A percentile compares a stretch with the other conserved stretches of the same genome.
phyloP scores from a whole-genome alignment of 2,888 invertebrate species.

The Catocala fraxini region DNA sequence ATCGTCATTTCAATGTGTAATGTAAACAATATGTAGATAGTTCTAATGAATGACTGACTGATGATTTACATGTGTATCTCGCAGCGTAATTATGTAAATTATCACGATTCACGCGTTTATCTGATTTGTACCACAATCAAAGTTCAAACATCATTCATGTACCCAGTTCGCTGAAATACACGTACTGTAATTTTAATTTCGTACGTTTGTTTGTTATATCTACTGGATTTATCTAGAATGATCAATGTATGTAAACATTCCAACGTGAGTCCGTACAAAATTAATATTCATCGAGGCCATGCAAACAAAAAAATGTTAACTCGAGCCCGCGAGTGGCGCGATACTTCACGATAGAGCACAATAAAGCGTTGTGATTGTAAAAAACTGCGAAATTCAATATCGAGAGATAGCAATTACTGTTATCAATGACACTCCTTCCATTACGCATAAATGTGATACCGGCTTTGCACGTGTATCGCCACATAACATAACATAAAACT shows the following conservation, averaged over 20 bases:
- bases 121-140: constrained; percentile 5
- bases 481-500: no score
- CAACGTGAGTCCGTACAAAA: background rate
- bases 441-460: background rate
- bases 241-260: background rate
- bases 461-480: constrained; percentile 4
- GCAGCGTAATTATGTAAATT: background rate
- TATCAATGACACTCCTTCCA: background rate
- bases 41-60: constrained; percentile 30
- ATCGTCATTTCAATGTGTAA: constrained; percentile 30
- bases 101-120: constrained; percentile 7
- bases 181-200: no score
- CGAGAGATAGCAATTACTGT: background rate
- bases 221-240: background rate
- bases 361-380: constrained; percentile 4
- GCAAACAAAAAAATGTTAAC: constrained; percentile 1
- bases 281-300: constrained; percentile 16
- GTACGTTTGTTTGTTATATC: background rate
- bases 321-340: background rate
- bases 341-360: constrained; percentile 1
- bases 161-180: background rate
- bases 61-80: constrained; percentile 1
- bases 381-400: constrained; percentile 4
- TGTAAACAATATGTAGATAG: constrained; percentile 21
- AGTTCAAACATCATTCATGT: background rate